Evolutionary conservation across 2,113 vertebrate species (phyloP).

Genomic region (Toxotes jaculatrix): DNA sequence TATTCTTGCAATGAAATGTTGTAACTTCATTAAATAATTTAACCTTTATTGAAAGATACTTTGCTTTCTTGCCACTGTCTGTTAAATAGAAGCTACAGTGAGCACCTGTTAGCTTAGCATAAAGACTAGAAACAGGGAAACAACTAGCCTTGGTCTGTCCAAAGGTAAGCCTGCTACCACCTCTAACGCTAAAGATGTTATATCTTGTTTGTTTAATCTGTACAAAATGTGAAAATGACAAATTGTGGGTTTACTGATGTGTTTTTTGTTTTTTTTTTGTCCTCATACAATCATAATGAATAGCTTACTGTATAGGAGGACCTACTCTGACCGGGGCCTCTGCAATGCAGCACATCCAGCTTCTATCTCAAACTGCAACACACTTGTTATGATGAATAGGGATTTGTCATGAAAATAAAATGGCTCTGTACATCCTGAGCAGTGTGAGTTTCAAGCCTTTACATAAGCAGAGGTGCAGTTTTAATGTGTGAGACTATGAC

Average conservation of each 20-base stretch:
- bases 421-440: conserved; percentile 6
- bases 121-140: not conserved
- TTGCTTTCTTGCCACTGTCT: not conserved
- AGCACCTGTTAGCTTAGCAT: not conserved
- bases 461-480: conserved; percentile 16
- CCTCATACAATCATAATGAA: conserved; percentile 64
- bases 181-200: too few species aligned
- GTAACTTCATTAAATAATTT: too few species aligned
- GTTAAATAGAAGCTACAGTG: not conserved
- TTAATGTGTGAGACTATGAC: conserved; percentile 32
- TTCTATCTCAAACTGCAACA: conserved; percentile 43
- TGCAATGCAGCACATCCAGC: conserved; percentile 78
- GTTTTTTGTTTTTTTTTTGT: too few species aligned
- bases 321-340: conserved; percentile 58
- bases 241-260: not conserved
- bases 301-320: conserved; percentile 41
- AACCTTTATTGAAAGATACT: too few species aligned
- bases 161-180: too few species aligned
- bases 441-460: conserved; percentile 1
- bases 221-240: not conserved
- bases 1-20: too few species aligned
- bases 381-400: conserved; percentile 19
- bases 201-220: not conserved
- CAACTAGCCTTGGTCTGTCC: not conserved
- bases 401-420: conserved; percentile 54